Evolutionary conservation across 1,140 invertebrate species (phyloP).

Genomic region (Papilio machaon): DNA sequence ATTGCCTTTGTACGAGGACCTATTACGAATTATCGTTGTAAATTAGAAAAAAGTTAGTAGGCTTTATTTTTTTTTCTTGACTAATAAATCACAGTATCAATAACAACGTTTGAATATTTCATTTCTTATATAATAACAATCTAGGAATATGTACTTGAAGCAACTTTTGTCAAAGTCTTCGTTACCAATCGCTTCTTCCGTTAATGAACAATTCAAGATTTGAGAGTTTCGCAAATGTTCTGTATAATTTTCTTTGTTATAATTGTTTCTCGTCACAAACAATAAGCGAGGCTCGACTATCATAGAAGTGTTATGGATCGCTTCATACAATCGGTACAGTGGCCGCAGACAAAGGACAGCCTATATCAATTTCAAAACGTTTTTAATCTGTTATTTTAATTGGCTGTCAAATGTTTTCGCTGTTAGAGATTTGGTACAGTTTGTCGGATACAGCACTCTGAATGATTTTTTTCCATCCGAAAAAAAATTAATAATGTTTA

Average conservation of each 20-base stretch:
- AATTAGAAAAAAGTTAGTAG: no score
- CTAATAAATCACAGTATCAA: neutral
- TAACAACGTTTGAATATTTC: neutral
- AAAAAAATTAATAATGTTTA: neutral
- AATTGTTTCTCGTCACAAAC: slow-evolving; percentile 46
- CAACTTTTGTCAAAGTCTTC: slow-evolving; percentile 67
- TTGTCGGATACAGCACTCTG: neutral
- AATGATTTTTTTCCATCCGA: neutral
- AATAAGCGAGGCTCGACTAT: slow-evolving; percentile 10
- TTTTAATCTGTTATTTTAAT: slow-evolving; percentile 39
- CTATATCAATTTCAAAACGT: slow-evolving; percentile 31
- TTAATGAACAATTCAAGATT: slow-evolving; percentile 65
- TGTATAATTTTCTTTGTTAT: slow-evolving; percentile 63
- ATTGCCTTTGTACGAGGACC: neutral
- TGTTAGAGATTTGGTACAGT: slow-evolving; percentile 15
- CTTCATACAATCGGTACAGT: slow-evolving; percentile 32
- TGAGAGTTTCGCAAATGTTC: slow-evolving; percentile 59
- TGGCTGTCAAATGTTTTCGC: slow-evolving; percentile 36
- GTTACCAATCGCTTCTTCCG: slow-evolving; percentile 50
- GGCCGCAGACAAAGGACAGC: slow-evolving; percentile 24
- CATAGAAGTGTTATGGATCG: slow-evolving; percentile 22
- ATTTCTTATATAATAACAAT: neutral
- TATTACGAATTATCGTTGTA: neutral
- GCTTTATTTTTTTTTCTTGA: no score
- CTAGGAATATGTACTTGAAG: neutral